phyloP scores from a whole-genome alignment of 2,888 invertebrate species.

The Minunthozetes semirufus region DNA sequence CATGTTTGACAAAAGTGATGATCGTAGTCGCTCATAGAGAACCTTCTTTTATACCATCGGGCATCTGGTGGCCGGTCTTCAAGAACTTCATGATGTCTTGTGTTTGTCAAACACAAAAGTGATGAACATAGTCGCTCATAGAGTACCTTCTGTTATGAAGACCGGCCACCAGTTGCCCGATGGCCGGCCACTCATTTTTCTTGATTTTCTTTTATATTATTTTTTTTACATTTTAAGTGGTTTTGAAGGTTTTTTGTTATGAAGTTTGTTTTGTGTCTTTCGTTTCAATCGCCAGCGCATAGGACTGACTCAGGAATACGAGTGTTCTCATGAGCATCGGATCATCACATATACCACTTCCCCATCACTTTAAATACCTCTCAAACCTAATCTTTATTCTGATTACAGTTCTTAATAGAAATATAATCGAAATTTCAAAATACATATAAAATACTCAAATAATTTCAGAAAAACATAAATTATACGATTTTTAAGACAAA shows the following conservation, averaged over 20 bases:
- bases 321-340: conserved; percentile 24
- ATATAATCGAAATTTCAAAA: not conserved
- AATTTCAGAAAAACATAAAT: no score
- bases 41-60: conserved; percentile 14
- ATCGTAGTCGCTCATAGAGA: conserved; percentile 25
- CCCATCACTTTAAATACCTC: not conserved
- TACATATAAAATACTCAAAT: not conserved
- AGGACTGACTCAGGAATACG: not conserved
- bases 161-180: not conserved
- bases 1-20: not conserved
- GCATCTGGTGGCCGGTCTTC: not conserved
- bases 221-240: conserved; percentile 6
- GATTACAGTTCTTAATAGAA: not conserved
- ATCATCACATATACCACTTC: not conserved
- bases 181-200: not conserved
- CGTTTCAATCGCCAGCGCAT: not conserved
- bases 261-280: not conserved
- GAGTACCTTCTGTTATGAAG: conserved; percentile 28
- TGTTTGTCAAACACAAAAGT: no score
- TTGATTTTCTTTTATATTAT: conserved; percentile 19
- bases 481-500: no score
- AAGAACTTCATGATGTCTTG: no score
- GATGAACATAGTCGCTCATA: conserved; percentile 27
- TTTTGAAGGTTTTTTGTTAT: not conserved
- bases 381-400: no score